These are phyloP conservation scores for Psettodes erumei DNA, from an alignment of 2,113 vertebrate genomes.

Conservation along the genomic window DNA sequence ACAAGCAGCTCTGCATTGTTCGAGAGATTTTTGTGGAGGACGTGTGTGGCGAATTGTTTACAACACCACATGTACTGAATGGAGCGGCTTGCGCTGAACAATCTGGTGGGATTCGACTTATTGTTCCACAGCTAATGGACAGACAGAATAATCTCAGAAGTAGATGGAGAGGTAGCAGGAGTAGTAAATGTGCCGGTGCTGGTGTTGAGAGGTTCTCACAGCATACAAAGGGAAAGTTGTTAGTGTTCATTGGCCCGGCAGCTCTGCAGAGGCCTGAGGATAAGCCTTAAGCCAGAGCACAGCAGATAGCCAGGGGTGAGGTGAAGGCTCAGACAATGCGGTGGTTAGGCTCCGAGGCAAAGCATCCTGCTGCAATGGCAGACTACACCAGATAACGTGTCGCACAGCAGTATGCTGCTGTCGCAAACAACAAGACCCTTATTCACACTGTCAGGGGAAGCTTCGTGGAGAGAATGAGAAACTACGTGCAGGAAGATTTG, in stretches of 20 bases:
- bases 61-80: background rate
- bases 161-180: constrained; percentile 29
- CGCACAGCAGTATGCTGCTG: constrained; percentile 64
- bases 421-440: constrained; percentile 68
- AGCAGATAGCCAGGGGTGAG: constrained; percentile 68
- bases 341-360: constrained; percentile 62
- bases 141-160: constrained; percentile 31
- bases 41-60: constrained; percentile 18
- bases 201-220: constrained; percentile 46
- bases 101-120: background rate
- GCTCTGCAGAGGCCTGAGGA: constrained; percentile 68
- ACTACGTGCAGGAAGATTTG: constrained; percentile 36
- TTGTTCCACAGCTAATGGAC: constrained; percentile 13
- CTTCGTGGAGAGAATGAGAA: constrained; percentile 61
- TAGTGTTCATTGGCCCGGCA: constrained; percentile 70
- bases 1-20: constrained; percentile 7
- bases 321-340: constrained; percentile 72
- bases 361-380: constrained; percentile 68
- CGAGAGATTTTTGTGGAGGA: background rate
- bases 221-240: constrained; percentile 71
- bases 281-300: constrained; percentile 75
- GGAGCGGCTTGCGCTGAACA: background rate
- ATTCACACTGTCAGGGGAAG: constrained; percentile 65
- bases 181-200: constrained; percentile 35
- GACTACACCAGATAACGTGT: constrained; percentile 72